Conservation (phyloP, 2,888 invertebrate genomes). For the Choreutis nemorana region DNA sequence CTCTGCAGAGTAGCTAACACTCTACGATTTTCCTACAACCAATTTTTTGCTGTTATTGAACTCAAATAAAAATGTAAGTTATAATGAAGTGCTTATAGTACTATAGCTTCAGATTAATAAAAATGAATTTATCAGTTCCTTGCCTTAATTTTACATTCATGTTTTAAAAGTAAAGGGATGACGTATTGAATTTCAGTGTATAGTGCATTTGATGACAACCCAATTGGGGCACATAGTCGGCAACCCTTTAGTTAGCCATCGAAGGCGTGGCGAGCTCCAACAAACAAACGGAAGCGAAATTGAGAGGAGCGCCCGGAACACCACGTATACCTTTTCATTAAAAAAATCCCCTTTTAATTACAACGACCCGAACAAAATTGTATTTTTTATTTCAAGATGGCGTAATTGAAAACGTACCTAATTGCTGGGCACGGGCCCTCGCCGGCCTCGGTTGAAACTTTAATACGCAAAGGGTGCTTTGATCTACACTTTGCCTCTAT, state of each 20-base stretch:
- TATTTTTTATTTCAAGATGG: constrained; percentile 63
- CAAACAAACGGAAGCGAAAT: constrained; percentile 64
- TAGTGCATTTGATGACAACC: no score
- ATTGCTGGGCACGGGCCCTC: constrained; percentile 38
- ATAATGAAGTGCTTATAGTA: no score
- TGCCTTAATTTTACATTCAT: no score
- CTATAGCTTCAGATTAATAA: no score
- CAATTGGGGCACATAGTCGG: no score
- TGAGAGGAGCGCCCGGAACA: constrained; percentile 62
- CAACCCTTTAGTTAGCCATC: constrained; percentile 47
- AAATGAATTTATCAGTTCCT: no score
- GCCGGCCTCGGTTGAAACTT: constrained; percentile 57
- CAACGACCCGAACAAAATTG: constrained; percentile 61
- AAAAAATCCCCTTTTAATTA: constrained; percentile 65
- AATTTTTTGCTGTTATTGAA: no score
- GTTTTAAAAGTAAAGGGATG: no score
- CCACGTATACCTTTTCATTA: constrained; percentile 64
- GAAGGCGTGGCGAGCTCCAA: constrained; percentile 52
- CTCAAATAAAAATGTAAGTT: no score
- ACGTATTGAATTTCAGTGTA: no score
- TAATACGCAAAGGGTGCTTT: constrained; percentile 62
- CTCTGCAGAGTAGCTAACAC: no score
- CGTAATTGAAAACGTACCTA: constrained; percentile 66
- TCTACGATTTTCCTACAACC: no score
- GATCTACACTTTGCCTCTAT: constrained; percentile 56